Percentiles rank a stretch among this genome's conserved stretches.
Evolutionary conservation across 2,888 invertebrate genomes (phyloP).

Genomic region (Eustalomyia histrio): DNA sequence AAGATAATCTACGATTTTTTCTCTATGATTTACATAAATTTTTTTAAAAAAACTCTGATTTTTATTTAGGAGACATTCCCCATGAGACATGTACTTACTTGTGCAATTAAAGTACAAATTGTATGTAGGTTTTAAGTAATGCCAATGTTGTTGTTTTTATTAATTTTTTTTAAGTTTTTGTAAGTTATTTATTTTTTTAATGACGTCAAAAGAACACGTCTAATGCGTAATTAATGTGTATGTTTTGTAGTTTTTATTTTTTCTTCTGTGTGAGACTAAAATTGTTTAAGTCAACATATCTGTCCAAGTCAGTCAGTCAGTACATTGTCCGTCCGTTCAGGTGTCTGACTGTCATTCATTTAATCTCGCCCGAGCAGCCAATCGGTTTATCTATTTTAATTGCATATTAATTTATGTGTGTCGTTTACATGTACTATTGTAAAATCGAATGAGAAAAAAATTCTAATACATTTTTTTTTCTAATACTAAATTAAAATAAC

Average conservation of each 20-base stretch:
- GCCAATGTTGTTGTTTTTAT: background rate
- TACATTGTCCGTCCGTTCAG: background rate
- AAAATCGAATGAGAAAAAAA: slow-evolving; percentile 1
- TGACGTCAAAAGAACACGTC: slow-evolving; percentile 47
- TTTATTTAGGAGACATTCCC: too few species aligned
- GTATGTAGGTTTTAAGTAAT: slow-evolving; percentile 2
- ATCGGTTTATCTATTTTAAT: slow-evolving; percentile 50
- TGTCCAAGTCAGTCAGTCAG: background rate
- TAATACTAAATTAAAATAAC: slow-evolving; percentile 3
- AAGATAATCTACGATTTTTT: too few species aligned
- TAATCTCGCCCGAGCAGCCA: slow-evolving; percentile 2
- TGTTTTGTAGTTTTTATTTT: background rate
- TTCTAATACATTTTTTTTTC: background rate
- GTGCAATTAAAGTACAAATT: background rate
- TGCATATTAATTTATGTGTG: slow-evolving; percentile 50
- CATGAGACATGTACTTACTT: background rate
- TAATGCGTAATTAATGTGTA: slow-evolving; percentile 35
- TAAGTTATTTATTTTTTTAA: slow-evolving; percentile 7
- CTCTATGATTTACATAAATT: too few species aligned
- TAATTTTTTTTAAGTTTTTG: background rate
- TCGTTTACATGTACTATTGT: background rate
- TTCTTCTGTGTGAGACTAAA: background rate
- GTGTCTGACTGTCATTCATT: background rate
- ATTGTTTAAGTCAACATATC: slow-evolving; percentile 1
- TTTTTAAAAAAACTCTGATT: too few species aligned